Evolutionary conservation across 1,140 invertebrate genomes (phyloP).

Genomic region (Heliconius hermathena): DNA sequence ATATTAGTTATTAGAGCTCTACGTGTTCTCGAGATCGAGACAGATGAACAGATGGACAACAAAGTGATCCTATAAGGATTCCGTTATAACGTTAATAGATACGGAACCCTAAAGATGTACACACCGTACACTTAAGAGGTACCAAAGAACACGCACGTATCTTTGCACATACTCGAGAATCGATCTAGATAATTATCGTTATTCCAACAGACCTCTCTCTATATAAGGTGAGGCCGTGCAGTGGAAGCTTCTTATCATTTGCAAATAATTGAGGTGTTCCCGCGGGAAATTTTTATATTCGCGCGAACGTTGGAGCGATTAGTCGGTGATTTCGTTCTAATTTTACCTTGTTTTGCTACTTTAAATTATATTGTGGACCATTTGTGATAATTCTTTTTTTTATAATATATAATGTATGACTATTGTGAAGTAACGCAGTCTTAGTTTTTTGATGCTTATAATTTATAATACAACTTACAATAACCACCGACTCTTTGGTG

Average conservation of each 20-base stretch:
- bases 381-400: too few relatives aligned
- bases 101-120: too few relatives aligned
- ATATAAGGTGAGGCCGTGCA: not conserved
- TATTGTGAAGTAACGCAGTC: too few relatives aligned
- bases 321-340: slow-evolving; percentile 31
- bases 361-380: not conserved
- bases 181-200: slow-evolving; percentile 1
- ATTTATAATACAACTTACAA: too few relatives aligned
- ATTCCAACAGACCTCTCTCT: not conserved
- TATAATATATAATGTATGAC: too few relatives aligned
- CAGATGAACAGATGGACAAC: too few relatives aligned
- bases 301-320: slow-evolving; percentile 27
- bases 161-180: not conserved
- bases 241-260: slow-evolving; percentile 34
- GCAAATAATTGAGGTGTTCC: slow-evolving; percentile 33
- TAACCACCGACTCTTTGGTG: too few relatives aligned
- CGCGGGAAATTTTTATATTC: slow-evolving; percentile 38
- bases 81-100: too few relatives aligned
- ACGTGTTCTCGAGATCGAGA: too few relatives aligned
- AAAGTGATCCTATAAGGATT: too few relatives aligned
- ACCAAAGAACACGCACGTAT: not conserved
- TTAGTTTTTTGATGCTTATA: too few relatives aligned
- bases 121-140: not conserved
- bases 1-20: too few relatives aligned
- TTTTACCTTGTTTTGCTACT: slow-evolving; percentile 2